Evolutionary conservation across 1,140 invertebrate species (phyloP).

Genomic region (Nasonia giraulti): DNA sequence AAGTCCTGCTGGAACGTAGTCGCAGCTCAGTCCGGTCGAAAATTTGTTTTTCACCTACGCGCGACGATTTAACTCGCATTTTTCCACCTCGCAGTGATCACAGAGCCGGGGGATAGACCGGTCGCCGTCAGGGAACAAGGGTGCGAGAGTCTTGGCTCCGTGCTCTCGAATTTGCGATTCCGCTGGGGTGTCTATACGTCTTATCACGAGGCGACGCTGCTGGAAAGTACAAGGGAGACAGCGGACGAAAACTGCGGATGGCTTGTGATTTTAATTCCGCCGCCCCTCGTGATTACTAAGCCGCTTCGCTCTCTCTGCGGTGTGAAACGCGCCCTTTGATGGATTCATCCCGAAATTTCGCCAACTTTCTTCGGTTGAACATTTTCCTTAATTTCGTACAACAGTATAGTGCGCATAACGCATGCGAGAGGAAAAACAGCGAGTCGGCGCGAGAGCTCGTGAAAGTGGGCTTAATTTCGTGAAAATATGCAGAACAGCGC

Average conservation of each 20-base stretch:
- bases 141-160: neutral
- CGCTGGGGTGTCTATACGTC: neutral
- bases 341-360: slow-evolving; percentile 4
- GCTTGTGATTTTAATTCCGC: slow-evolving; percentile 46
- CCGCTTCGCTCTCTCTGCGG: neutral
- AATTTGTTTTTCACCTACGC: neutral
- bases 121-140: neutral
- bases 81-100: neutral
- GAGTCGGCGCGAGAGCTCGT: neutral
- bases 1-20: neutral
- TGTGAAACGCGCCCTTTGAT: slow-evolving; percentile 30
- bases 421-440: neutral
- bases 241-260: neutral
- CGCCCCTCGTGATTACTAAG: slow-evolving; percentile 39
- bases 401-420: too few species aligned
- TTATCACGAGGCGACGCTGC: neutral
- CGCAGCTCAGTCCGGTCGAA: neutral
- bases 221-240: slow-evolving; percentile 21
- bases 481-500: slow-evolving; percentile 26
- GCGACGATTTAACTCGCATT: neutral
- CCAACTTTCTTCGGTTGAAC: neutral
- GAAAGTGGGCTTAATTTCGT: neutral
- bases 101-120: neutral
- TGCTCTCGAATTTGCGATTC: slow-evolving; percentile 27
- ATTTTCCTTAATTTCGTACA: neutral